Evolutionary conservation across 2,888 invertebrate species (phyloP).

Genomic region (Notodonta dromedarius): DNA sequence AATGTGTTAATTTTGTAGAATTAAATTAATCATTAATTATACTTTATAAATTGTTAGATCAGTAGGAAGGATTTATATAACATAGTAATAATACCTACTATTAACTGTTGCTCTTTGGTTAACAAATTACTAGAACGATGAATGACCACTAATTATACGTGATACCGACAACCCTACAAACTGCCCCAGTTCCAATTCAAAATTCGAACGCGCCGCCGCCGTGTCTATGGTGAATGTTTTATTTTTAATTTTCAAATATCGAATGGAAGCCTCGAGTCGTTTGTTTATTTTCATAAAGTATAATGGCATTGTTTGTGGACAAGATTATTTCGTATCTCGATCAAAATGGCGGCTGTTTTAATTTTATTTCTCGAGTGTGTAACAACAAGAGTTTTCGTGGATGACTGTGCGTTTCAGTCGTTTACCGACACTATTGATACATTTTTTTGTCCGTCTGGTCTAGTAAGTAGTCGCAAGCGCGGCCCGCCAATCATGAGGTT

Average conservation of each 20-base stretch:
- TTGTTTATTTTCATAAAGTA: constrained; percentile 72
- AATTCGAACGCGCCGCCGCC: constrained; percentile 64
- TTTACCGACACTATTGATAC: constrained; percentile 34
- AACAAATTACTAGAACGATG: background rate
- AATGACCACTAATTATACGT: background rate
- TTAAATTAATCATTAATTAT: too few species aligned
- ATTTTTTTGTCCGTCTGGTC: background rate
- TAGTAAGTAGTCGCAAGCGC: too few species aligned
- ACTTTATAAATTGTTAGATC: too few species aligned
- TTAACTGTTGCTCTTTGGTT: too few species aligned
- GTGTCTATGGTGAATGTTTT: constrained; percentile 62
- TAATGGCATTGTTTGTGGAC: constrained; percentile 81
- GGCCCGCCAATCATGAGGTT: too few species aligned
- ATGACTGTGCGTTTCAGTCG: constrained; percentile 62
- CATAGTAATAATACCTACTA: too few species aligned
- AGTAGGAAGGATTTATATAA: too few species aligned
- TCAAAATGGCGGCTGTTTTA: constrained; percentile 53
- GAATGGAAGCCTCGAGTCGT: constrained; percentile 58
- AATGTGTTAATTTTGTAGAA: too few species aligned
- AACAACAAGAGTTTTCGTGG: constrained; percentile 56
- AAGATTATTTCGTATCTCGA: constrained; percentile 69
- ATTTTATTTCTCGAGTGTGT: constrained; percentile 61
- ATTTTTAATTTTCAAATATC: constrained; percentile 65
- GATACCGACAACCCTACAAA: constrained; percentile 52
- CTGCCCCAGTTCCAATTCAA: constrained; percentile 65